phyloP scores from a whole-genome alignment of 2,888 invertebrate genomes.

The Pterostichus niger region DNA sequence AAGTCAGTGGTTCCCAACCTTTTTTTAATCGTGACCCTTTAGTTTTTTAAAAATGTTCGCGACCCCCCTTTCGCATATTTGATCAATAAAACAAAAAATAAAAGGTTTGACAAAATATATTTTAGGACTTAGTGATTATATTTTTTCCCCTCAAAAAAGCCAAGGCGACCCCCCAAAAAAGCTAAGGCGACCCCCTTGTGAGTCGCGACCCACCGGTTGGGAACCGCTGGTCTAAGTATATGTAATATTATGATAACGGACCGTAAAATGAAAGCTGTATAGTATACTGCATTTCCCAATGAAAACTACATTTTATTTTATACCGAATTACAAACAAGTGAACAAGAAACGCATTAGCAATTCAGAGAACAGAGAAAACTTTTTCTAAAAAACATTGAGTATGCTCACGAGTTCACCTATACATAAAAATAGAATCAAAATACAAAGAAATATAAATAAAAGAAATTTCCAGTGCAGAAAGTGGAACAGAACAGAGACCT shows the following conservation, averaged over 20 bases:
- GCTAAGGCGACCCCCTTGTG: no score
- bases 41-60: no score
- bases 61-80: no score
- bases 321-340: not conserved
- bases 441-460: not conserved
- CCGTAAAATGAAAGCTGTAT: not conserved
- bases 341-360: slow-evolving; percentile 31
- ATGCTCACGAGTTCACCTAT: not conserved
- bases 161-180: no score
- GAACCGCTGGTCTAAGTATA: no score
- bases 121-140: no score
- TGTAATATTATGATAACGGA: not conserved
- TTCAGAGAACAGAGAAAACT: not conserved
- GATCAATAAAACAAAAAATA: no score
- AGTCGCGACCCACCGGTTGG: no score
- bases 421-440: not conserved
- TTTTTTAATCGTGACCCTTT: no score
- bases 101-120: no score
- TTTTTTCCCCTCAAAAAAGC: no score
- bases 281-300: not conserved
- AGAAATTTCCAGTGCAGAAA: slow-evolving; percentile 2
- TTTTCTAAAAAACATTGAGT: not conserved
- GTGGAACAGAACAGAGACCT: not conserved
- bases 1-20: no score
- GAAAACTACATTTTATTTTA: slow-evolving; percentile 1